These are phyloP conservation scores for Casuarius casuarius DNA, from an alignment of 2,113 vertebrate genomes.

Conservation along the genomic window DNA sequence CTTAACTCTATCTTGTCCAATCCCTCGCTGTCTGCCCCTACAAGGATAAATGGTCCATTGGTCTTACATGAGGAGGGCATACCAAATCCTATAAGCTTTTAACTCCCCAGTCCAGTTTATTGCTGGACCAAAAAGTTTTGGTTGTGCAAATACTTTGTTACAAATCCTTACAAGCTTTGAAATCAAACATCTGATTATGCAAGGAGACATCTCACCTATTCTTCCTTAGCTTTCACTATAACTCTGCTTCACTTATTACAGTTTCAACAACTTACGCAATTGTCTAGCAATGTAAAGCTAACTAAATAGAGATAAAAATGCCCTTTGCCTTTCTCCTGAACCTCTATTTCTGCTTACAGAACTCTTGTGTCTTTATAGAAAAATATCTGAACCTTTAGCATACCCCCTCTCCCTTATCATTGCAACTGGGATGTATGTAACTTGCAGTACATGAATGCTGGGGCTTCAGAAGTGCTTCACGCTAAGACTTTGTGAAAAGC, in stretches of 20 bases:
- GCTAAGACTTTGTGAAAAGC: not conserved
- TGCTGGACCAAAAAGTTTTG: not conserved
- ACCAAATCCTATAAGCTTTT: not conserved
- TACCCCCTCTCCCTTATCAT: not conserved
- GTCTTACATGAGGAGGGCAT: not conserved
- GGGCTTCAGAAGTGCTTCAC: not conserved
- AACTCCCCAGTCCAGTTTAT: not conserved
- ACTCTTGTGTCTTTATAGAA: not conserved
- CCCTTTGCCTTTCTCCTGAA: not conserved
- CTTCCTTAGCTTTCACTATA: not conserved
- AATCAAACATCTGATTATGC: not conserved
- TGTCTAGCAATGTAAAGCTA: not conserved
- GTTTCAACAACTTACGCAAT: not conserved
- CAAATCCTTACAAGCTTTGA: not conserved
- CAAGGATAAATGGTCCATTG: not conserved
- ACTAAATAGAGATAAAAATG: not conserved
- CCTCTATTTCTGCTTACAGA: not conserved
- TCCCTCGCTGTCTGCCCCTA: too few species aligned
- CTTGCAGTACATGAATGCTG: not conserved
- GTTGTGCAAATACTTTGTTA: not conserved
- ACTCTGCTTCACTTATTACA: not conserved
- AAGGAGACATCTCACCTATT: not conserved
- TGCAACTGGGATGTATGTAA: not conserved
- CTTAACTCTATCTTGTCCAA: too few species aligned
- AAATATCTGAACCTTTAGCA: not conserved